Conservation (phyloP, 1,140 invertebrate genomes). For the Popillia japonica region DNA sequence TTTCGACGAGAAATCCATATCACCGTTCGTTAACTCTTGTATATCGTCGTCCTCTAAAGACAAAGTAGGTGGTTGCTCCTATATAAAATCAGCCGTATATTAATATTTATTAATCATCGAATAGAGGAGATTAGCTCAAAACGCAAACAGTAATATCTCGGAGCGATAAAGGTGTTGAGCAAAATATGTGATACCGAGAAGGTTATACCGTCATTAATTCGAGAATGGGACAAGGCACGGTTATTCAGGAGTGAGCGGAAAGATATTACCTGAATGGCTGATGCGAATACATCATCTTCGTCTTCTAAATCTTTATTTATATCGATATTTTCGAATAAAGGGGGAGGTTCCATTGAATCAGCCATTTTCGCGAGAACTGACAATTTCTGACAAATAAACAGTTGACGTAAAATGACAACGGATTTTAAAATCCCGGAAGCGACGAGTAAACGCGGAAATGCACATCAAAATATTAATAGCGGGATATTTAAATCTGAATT, state of each 20-base stretch:
- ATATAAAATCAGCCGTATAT: background rate
- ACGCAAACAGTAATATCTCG: background rate
- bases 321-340: constrained; percentile 74
- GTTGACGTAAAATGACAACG: background rate
- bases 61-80: constrained; percentile 51
- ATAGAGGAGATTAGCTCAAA: constrained; percentile 26
- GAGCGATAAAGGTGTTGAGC: background rate
- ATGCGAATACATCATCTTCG: constrained; percentile 79
- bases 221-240: background rate
- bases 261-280: constrained; percentile 75
- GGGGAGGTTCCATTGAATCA: constrained; percentile 71
- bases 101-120: background rate
- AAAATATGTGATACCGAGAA: background rate
- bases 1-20: constrained; percentile 50
- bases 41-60: constrained; percentile 63
- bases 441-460: background rate
- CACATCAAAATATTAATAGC: background rate
- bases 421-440: background rate
- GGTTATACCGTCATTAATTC: background rate
- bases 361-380: constrained; percentile 65
- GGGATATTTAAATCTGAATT: background rate
- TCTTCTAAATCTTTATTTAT: constrained; percentile 70
- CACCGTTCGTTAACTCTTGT: constrained; percentile 53
- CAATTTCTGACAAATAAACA: constrained; percentile 34
- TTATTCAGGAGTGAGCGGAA: background rate